Evolutionary conservation across 35 echinoderm and acorn worm genomes (phyloP), one percentile per base, ranked within the genome.

Genomic region (Stichopus chloronotus): DNA sequence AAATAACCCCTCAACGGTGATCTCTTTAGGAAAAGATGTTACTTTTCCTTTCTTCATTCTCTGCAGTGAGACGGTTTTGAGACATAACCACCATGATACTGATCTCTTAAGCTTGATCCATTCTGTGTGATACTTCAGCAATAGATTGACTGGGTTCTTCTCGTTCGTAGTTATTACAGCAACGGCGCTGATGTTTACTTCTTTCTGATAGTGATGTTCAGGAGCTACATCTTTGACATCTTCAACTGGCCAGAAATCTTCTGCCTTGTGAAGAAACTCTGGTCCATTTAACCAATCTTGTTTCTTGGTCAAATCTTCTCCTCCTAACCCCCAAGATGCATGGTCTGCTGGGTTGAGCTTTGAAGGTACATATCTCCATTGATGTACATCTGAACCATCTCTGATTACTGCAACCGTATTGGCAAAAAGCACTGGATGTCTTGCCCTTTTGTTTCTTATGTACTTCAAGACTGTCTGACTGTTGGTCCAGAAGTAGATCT

Each of bases 401-500:
- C 56, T 3, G 21, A 96, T 94, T 14, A 90, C 79, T 59, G 81
- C 86, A 59, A 94, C 17, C 19, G 78, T 61, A 52, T 94, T 93
- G 8, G 92, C 82, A 9, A 96, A 92, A 86, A 93, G 93, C 43
- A 90, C 86, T 59, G 83, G 91, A 55, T 82, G 91, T 87, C 91
- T 90, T 56, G 91, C 69, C 17, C 19, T 90, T 56, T 95, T 86
- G 58, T 78, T 93, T 54, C 54, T 10, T 13, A 87, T 96, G 88
- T 87, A 91, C 63, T 91, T 86, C 72, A 94, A 53, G 19, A 94
- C 92, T 16, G 24, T 94, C 68, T 84, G 60, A 63, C 95, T 94
- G 56, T 96, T 87, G 6, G 95, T 96, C 95, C 87, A 96, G 81
- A 96, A 96, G 5, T 90, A 55, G 81, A 92, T 79, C 61, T 84